Percentiles rank a stretch among this genome's conserved stretches.
Evolutionary conservation across 2,797 vertebrate genomes (phyloP).

Genomic region (Pitangus sulphuratus): DNA sequence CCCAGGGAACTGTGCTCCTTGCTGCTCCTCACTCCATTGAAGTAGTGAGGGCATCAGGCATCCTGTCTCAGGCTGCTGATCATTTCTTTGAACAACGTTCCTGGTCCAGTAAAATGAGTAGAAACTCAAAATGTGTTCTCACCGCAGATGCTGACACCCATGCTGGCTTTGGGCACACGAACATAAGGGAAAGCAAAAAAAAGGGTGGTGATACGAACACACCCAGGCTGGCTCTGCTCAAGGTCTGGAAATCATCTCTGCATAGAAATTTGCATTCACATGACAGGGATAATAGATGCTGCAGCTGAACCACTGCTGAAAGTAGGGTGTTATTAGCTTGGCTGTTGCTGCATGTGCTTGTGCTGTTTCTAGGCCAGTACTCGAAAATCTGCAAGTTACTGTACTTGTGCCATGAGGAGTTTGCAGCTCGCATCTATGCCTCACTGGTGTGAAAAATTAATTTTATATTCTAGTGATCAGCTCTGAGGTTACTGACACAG

Average conservation of each 20-base stretch:
- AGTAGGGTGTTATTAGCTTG: conserved; percentile 56
- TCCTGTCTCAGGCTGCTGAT: not conserved
- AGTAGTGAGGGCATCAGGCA: not conserved
- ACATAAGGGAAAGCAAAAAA: not conserved
- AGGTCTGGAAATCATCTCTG: conserved; percentile 43
- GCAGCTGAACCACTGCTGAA: conserved; percentile 53
- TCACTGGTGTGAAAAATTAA: not conserved
- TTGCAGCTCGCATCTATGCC: not conserved
- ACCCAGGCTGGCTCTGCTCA: conserved; percentile 13
- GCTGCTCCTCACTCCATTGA: not conserved
- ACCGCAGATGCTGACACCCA: not conserved
- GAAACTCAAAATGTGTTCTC: not conserved
- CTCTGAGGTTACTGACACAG: not conserved
- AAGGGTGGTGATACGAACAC: not conserved
- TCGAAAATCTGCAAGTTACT: conserved; percentile 28
- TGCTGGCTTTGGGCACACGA: not conserved
- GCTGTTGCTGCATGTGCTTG: conserved; percentile 33
- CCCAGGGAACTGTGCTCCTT: not conserved
- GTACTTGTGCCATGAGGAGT: not conserved
- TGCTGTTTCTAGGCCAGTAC: conserved; percentile 51
- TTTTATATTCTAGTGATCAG: not conserved
- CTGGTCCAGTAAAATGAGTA: not conserved
- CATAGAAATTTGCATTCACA: conserved; percentile 38
- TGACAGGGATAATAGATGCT: conserved; percentile 39
- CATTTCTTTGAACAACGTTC: not conserved